Conservation (phyloP, 30 jellyfish, hydroid and myxozoan species). For the Chrysaora quinquecirrha region DNA sequence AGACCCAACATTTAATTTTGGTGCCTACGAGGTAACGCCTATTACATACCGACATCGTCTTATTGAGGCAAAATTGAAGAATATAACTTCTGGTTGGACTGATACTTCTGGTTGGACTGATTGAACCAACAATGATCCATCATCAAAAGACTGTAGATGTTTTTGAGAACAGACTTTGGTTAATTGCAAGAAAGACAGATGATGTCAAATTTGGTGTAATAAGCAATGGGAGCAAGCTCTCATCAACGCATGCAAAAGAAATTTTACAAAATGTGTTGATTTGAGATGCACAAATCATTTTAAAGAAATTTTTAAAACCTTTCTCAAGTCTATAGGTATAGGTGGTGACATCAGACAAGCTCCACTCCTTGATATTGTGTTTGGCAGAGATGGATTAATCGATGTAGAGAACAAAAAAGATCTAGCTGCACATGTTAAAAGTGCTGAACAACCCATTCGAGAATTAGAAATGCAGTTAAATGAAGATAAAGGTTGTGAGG, state of each 20-base stretch:
- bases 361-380: too few species aligned
- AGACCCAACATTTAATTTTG: too few species aligned
- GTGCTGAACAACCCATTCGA: too few species aligned
- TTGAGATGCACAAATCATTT: slow-evolving; percentile 22
- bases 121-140: not conserved
- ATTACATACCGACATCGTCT: slow-evolving; percentile 12
- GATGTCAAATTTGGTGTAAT: not conserved
- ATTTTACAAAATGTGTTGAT: not conserved
- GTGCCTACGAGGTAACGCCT: slow-evolving; percentile 14
- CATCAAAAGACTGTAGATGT: not conserved
- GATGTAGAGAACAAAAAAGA: too few species aligned
- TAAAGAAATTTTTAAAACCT: not conserved
- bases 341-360: too few species aligned
- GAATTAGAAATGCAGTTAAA: not conserved
- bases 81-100: not conserved
- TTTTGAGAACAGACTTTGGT: not conserved
- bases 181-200: not conserved
- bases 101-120: not conserved
- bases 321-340: slow-evolving; percentile 9
- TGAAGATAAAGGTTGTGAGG: not conserved
- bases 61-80: slow-evolving; percentile 2
- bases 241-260: slow-evolving; percentile 9
- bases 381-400: too few species aligned
- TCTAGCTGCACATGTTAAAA: too few species aligned
- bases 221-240: slow-evolving; percentile 13